Percentiles rank a stretch among this genome's conserved stretches.
These are phyloP conservation scores for Tethea ocularis DNA, from an alignment of 2,888 invertebrate genomes.

Conservation along the genomic window DNA sequence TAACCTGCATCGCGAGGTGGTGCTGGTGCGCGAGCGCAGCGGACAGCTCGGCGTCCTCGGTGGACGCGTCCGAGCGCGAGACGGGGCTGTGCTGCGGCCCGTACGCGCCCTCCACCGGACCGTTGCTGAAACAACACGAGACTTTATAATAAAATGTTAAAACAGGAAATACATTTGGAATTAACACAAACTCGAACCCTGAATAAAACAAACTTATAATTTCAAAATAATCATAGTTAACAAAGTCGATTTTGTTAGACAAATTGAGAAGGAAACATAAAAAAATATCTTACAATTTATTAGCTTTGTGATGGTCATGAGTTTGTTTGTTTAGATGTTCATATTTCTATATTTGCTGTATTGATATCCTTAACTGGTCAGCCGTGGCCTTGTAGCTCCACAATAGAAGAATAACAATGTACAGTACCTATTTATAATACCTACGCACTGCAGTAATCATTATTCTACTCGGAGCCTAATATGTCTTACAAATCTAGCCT, in stretches of 20 bases:
- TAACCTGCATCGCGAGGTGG: constrained; percentile 79
- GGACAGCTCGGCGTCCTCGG: constrained; percentile 80
- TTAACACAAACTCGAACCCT: background rate
- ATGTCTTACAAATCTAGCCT: background rate
- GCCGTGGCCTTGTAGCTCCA: background rate
- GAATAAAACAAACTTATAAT: too few relatives aligned
- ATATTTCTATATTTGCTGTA: background rate
- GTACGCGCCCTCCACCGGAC: constrained; percentile 80
- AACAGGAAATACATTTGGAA: background rate
- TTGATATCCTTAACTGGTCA: background rate
- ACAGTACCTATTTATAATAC: background rate
- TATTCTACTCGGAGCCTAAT: background rate
- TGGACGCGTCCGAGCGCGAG: constrained; percentile 81
- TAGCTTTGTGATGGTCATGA: too few relatives aligned
- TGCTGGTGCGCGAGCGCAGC: constrained; percentile 79
- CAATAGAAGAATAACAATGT: background rate
- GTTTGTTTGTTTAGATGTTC: background rate
- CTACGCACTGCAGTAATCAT: constrained; percentile 4
- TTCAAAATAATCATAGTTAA: too few relatives aligned
- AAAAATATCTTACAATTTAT: too few relatives aligned
- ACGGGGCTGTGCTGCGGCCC: constrained; percentile 80
- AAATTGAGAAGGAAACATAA: too few relatives aligned
- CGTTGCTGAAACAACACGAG: constrained; percentile 69
- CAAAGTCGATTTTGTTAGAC: too few relatives aligned
- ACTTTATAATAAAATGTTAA: background rate